Conservation (phyloP, 2,888 invertebrate genomes). For the Bugulina stolonifera region DNA sequence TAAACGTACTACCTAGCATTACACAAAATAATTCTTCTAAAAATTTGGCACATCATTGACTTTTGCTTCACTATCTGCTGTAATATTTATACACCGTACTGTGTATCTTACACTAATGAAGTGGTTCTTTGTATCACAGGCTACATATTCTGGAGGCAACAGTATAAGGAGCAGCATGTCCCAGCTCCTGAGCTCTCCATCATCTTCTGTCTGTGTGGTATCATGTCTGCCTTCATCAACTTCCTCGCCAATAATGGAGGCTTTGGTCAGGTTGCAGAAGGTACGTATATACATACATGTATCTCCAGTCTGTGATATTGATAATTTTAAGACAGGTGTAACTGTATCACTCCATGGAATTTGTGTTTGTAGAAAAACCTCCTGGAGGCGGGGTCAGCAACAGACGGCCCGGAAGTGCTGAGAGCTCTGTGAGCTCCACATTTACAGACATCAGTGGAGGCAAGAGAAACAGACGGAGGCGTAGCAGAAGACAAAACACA, state of each 20-base stretch:
- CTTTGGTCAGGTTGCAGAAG: slow-evolving; percentile 35
- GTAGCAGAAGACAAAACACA: not conserved
- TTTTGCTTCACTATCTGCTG: no score
- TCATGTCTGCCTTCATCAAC: slow-evolving; percentile 47
- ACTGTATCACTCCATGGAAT: not conserved
- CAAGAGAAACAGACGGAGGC: not conserved
- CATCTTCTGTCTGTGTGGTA: slow-evolving; percentile 44
- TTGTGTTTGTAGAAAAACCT: slow-evolving; percentile 8
- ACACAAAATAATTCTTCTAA: no score
- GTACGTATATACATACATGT: no score
- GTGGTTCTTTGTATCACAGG: no score
- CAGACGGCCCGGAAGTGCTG: slow-evolving; percentile 15
- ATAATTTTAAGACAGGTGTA: no score
- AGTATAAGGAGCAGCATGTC: slow-evolving; percentile 40
- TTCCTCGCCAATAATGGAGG: slow-evolving; percentile 49
- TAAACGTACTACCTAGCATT: no score
- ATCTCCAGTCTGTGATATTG: no score
- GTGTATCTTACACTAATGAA: no score
- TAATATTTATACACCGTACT: no score
- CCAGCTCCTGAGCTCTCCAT: slow-evolving; percentile 44
- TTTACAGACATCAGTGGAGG: slow-evolving; percentile 11
- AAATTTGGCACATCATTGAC: no score
- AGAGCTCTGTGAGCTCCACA: not conserved
- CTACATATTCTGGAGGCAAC: slow-evolving; percentile 39
- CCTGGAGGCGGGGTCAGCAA: not conserved